These are phyloP conservation scores for Empis livida DNA, from an alignment of 2,888 invertebrate species.

Conservation along the genomic window DNA sequence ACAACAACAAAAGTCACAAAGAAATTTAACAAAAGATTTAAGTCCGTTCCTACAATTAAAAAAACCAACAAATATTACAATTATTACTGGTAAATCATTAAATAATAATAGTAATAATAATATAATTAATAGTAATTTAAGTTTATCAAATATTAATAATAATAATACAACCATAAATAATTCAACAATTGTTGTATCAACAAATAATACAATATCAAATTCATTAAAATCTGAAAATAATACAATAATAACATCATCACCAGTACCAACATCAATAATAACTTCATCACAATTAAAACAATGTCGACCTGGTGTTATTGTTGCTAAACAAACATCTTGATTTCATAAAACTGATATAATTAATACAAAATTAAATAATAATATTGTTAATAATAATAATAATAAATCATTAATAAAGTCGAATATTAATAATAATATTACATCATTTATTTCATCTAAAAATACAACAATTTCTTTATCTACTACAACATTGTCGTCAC, in stretches of 20 bases:
- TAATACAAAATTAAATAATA: not conserved
- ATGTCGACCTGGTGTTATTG: constrained; percentile 80
- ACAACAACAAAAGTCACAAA: constrained; percentile 26
- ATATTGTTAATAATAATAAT: not conserved
- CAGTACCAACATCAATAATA: constrained; percentile 18
- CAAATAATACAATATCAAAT: not conserved
- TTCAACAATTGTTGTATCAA: constrained; percentile 7
- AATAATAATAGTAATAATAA: constrained; percentile 9
- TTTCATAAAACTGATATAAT: constrained; percentile 24
- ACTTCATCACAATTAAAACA: constrained; percentile 41
- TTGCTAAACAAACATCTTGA: constrained; percentile 74
- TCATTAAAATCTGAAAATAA: constrained; percentile 2
- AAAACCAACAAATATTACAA: constrained; percentile 24
- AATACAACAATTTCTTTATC: not conserved
- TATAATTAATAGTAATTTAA: constrained; percentile 13
- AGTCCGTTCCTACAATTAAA: constrained; percentile 51
- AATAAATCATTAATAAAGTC: not conserved
- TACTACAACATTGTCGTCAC: not conserved
- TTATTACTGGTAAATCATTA: constrained; percentile 4
- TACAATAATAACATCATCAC: constrained; percentile 9
- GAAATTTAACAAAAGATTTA: constrained; percentile 44
- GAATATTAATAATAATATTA: not conserved
- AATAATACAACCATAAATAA: constrained; percentile 14
- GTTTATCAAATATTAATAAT: constrained; percentile 1
- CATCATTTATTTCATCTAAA: not conserved